Evolutionary conservation across 2,113 vertebrate genomes (phyloP).

Genomic region (Dipodomys spectabilis): DNA sequence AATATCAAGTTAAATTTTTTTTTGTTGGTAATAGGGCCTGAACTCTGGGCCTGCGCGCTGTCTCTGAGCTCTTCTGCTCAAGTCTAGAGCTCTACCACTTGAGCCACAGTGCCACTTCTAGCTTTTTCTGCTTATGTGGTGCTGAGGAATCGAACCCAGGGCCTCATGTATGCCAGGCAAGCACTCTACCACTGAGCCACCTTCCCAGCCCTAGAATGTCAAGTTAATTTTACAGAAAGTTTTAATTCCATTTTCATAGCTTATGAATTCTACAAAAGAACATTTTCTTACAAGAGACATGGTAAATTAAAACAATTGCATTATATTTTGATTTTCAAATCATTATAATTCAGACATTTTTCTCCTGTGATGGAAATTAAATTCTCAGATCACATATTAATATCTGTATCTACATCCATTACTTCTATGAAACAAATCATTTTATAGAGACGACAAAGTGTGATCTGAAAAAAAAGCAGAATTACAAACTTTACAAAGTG

Average conservation of each 20-base stretch:
- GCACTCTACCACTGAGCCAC: too few relatives aligned
- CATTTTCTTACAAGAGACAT: not conserved
- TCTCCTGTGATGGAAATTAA: conserved; percentile 38
- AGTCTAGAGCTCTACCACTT: too few relatives aligned
- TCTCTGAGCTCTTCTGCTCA: too few relatives aligned
- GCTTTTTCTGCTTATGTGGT: too few relatives aligned
- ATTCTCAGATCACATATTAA: conserved; percentile 21
- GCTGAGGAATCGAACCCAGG: too few relatives aligned
- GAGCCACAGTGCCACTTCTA: too few relatives aligned
- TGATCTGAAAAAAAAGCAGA: conserved; percentile 3
- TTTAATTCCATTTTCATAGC: conserved; percentile 35
- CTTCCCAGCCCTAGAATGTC: conserved; percentile 1
- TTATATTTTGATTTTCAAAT: conserved; percentile 35
- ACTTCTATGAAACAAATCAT: conserved; percentile 28
- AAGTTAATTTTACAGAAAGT: not conserved
- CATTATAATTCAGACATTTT: not conserved
- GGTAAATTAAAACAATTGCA: conserved; percentile 12
- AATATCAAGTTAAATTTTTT: not conserved
- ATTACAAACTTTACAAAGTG: not conserved
- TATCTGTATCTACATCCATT: not conserved
- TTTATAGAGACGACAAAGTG: not conserved
- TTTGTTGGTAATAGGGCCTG: too few relatives aligned
- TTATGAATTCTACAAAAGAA: conserved; percentile 39
- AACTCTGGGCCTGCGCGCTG: too few relatives aligned
- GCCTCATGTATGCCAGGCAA: too few relatives aligned